Evolutionary conservation across 2,113 vertebrate genomes (phyloP).

Genomic region (Phodopus roborovskii): DNA sequence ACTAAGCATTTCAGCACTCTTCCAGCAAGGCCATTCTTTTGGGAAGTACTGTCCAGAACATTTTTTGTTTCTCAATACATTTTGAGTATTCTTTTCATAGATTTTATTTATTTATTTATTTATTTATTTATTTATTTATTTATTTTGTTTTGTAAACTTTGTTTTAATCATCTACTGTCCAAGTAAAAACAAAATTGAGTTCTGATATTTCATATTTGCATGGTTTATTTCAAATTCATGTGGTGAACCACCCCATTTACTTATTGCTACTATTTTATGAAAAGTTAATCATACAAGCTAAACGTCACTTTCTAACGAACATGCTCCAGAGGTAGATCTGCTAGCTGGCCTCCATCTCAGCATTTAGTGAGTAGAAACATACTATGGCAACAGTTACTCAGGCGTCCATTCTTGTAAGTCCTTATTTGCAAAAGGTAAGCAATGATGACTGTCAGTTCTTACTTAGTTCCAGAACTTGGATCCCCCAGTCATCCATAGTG

Average conservation of each 20-base stretch:
- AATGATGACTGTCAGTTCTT: neutral
- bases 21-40: constrained; percentile 45
- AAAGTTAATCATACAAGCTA: neutral
- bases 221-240: constrained; percentile 25
- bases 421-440: constrained; percentile 68
- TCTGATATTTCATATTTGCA: constrained; percentile 50
- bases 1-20: constrained; percentile 10
- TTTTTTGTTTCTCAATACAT: constrained; percentile 64
- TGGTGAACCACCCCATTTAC: neutral
- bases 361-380: neutral
- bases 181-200: constrained; percentile 64
- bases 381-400: neutral
- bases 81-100: constrained; percentile 66
- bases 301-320: neutral
- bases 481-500: neutral
- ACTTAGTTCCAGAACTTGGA: neutral
- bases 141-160: constrained; percentile 71
- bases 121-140: too few species aligned
- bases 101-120: too few species aligned
- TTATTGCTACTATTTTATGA: neutral
- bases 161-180: constrained; percentile 72
- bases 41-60: constrained; percentile 39
- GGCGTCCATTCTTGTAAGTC: constrained; percentile 7
- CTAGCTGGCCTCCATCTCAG: neutral
- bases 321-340: constrained; percentile 7